phyloP scores from a whole-genome alignment of 2,113 vertebrate genomes.

The Pelmatolapia mariae region DNA sequence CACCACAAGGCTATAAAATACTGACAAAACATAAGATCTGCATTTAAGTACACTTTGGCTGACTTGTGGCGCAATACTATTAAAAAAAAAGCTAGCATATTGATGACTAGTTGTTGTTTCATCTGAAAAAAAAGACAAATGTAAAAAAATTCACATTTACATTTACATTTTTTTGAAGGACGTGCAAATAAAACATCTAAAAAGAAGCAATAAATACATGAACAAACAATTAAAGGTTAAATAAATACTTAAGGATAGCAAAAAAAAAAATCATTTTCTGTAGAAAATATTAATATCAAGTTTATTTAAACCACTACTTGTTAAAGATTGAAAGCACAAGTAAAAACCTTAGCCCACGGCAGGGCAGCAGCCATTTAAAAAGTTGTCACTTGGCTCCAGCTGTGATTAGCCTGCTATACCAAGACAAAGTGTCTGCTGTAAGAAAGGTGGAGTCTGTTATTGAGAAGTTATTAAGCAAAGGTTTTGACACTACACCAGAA shows the following conservation, averaged over 20 bases:
- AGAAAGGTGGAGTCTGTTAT: neutral
- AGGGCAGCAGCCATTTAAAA: neutral
- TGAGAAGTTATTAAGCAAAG: neutral
- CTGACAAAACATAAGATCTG: neutral
- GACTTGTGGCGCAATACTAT: accelerated
- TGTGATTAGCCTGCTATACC: neutral
- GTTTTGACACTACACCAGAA: neutral
- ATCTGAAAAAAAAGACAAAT: neutral
- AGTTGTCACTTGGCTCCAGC: neutral
- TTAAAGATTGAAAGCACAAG: neutral
- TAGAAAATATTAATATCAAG: neutral
- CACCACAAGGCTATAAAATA: neutral
- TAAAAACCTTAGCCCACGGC: accelerated
- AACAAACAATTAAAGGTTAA: neutral
- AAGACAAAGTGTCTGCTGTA: neutral
- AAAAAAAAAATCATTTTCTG: neutral
- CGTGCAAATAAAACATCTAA: neutral
- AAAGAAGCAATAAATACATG: neutral
- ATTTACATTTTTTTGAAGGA: neutral
- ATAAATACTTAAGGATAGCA: neutral
- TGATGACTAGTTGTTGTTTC: neutral
- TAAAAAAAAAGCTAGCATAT: neutral
- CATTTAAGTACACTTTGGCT: neutral
- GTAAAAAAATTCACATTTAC: neutral
- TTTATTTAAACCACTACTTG: neutral